Evolutionary conservation across 2,888 invertebrate species (phyloP).

Genomic region (Spilosoma lubricipeda): DNA sequence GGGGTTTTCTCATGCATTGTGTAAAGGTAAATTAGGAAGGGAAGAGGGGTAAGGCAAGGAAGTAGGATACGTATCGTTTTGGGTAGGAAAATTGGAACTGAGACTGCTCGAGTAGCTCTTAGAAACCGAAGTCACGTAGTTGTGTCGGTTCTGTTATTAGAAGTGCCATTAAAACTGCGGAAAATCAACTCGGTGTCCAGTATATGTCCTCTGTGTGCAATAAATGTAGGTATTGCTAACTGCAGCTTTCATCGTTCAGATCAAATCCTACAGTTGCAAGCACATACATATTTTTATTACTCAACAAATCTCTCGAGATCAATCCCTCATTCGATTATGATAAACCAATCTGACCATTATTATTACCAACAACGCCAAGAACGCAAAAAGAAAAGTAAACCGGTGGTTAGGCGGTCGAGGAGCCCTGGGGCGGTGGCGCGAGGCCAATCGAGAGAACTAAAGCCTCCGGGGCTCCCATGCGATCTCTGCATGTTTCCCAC

Average conservation of each 20-base stretch:
- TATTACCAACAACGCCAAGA: slow-evolving; percentile 47
- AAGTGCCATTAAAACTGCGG: neutral
- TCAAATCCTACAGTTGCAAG: neutral
- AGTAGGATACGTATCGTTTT: neutral
- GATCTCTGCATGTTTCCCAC: slow-evolving; percentile 73
- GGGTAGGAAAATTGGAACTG: too few relatives aligned
- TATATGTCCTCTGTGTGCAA: too few relatives aligned
- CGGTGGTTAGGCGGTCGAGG: slow-evolving; percentile 72
- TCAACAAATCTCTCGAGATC: slow-evolving; percentile 19
- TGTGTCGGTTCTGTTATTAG: neutral
- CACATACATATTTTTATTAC: slow-evolving; percentile 2
- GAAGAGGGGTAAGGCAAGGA: neutral
- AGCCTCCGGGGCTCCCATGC: slow-evolving; percentile 75
- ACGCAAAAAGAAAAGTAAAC: slow-evolving; percentile 54
- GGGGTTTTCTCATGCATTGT: neutral
- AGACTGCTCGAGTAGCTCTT: neutral
- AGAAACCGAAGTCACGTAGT: neutral
- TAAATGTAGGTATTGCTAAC: too few relatives aligned
- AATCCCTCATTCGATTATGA: slow-evolving; percentile 46
- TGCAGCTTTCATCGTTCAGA: neutral
- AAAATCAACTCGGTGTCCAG: neutral
- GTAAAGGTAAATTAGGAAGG: neutral
- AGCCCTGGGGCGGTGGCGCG: slow-evolving; percentile 70
- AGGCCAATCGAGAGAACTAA: slow-evolving; percentile 73
- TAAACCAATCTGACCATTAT: slow-evolving; percentile 48